phyloP scores from a whole-genome alignment of 2,797 vertebrate genomes.

The Peromyscus melanophrys region DNA sequence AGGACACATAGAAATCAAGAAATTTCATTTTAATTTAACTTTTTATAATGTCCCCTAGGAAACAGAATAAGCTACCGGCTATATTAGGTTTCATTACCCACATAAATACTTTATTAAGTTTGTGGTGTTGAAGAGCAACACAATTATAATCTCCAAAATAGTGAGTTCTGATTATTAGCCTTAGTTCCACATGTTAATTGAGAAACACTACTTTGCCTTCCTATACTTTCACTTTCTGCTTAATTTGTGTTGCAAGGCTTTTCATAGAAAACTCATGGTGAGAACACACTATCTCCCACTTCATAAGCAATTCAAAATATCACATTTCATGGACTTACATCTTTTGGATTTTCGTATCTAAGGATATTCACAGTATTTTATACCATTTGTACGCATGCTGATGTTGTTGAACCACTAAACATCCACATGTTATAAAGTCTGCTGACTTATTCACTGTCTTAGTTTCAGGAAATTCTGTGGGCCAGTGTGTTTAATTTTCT shows the following conservation, averaged over 20 bases:
- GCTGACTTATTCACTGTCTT: background rate
- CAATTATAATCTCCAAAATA: constrained; percentile 78
- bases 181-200: constrained; percentile 81
- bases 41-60: constrained; percentile 18
- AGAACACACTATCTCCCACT: background rate
- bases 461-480: constrained; percentile 8
- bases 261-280: constrained; percentile 56
- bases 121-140: constrained; percentile 72
- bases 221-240: constrained; percentile 53
- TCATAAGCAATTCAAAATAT: constrained; percentile 57
- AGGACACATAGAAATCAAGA: constrained; percentile 13
- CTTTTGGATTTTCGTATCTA: constrained; percentile 49
- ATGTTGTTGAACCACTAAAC: constrained; percentile 14
- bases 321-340: constrained; percentile 47
- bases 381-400: background rate
- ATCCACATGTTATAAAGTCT: background rate
- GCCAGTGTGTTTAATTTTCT: constrained; percentile 35
- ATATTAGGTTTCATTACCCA: constrained; percentile 78
- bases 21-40: constrained; percentile 52
- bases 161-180: constrained; percentile 80
- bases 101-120: constrained; percentile 78
- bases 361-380: background rate
- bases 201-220: constrained; percentile 67
- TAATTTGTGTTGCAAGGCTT: background rate
- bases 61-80: background rate